Percentiles rank a stretch among this genome's conserved stretches.
These are phyloP conservation scores for Oscarella lobularis DNA, from an alignment of 37 sponge, comb jelly and placozoan species.

Conservation along the genomic window DNA sequence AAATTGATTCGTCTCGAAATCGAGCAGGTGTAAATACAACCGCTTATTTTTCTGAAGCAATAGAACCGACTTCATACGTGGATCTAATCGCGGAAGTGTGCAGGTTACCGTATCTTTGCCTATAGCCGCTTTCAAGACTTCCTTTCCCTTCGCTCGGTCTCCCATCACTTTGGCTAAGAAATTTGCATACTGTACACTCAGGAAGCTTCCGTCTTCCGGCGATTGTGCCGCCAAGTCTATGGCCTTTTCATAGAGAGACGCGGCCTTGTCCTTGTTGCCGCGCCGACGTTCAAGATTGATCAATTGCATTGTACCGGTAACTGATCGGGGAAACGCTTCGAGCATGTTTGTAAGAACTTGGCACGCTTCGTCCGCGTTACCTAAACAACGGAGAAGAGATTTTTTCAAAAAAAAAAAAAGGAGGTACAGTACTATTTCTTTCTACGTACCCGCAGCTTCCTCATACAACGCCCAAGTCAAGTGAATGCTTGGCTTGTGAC, in stretches of 20 bases:
- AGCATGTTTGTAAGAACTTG: slow-evolving; percentile 19
- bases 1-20: slow-evolving; percentile 24
- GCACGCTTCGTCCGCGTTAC: slow-evolving; percentile 27
- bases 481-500: slow-evolving; percentile 49
- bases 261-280: not conserved
- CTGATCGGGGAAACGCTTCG: not conserved
- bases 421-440: no score
- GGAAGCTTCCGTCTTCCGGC: slow-evolving; percentile 25
- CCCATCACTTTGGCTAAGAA: slow-evolving; percentile 28
- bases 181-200: slow-evolving; percentile 20
- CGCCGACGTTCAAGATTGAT: slow-evolving; percentile 34
- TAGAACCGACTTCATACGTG: no score
- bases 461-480: slow-evolving; percentile 61
- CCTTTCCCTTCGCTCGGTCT: slow-evolving; percentile 16
- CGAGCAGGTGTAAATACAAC: slow-evolving; percentile 48
- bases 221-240: not conserved
- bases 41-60: slow-evolving; percentile 17
- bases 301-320: slow-evolving; percentile 11
- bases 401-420: no score
- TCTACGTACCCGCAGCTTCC: slow-evolving; percentile 29
- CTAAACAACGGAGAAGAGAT: no score
- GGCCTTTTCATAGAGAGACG: slow-evolving; percentile 19
- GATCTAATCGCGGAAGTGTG: slow-evolving; percentile 45
- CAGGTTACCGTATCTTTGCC: slow-evolving; percentile 34
- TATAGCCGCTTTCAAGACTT: slow-evolving; percentile 29